A percentile compares a stretch with the other conserved stretches of the same genome.
These are phyloP conservation scores for Metaphire vulgaris DNA, from an alignment of 1,140 invertebrate species.

Conservation along the genomic window DNA sequence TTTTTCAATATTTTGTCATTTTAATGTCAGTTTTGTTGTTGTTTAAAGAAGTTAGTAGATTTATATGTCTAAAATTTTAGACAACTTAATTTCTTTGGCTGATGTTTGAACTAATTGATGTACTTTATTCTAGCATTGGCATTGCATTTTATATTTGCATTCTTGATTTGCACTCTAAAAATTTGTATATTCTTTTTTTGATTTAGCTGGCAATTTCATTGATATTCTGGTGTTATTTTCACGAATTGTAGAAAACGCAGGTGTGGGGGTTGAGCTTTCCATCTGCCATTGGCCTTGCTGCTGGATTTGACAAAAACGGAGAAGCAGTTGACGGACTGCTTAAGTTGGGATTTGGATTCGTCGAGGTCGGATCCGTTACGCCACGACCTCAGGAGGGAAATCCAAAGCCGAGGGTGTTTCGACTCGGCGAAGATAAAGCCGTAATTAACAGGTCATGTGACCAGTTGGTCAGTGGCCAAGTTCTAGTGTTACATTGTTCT, in stretches of 20 bases:
- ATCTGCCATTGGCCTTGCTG: constrained; percentile 91
- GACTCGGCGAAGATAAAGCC: constrained; percentile 73
- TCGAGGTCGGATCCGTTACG: constrained; percentile 94
- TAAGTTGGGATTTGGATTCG: constrained; percentile 84
- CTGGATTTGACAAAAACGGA: constrained; percentile 95
- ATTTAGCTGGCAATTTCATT: too few relatives aligned
- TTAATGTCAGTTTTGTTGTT: neutral
- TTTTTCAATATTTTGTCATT: neutral
- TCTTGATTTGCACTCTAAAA: too few relatives aligned
- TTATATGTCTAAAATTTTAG: too few relatives aligned
- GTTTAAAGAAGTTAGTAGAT: neutral
- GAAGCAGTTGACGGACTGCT: constrained; percentile 77
- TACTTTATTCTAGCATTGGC: too few relatives aligned
- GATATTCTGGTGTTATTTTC: too few relatives aligned
- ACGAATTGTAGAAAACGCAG: constrained; percentile 61
- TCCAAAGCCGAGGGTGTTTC: constrained; percentile 81
- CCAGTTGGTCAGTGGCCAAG: constrained; percentile 11
- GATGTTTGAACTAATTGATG: too few relatives aligned
- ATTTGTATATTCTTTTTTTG: constrained; percentile 75
- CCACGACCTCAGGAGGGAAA: constrained; percentile 87
- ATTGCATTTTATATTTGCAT: too few relatives aligned
- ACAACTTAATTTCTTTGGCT: too few relatives aligned
- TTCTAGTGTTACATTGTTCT: neutral
- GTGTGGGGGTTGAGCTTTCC: constrained; percentile 65
- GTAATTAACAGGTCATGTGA: constrained; percentile 74